Percentiles rank a stretch among this genome's conserved stretches.
Evolutionary conservation across 2,888 invertebrate genomes (phyloP).

Genomic region (Brachynemurus nebulosus): DNA sequence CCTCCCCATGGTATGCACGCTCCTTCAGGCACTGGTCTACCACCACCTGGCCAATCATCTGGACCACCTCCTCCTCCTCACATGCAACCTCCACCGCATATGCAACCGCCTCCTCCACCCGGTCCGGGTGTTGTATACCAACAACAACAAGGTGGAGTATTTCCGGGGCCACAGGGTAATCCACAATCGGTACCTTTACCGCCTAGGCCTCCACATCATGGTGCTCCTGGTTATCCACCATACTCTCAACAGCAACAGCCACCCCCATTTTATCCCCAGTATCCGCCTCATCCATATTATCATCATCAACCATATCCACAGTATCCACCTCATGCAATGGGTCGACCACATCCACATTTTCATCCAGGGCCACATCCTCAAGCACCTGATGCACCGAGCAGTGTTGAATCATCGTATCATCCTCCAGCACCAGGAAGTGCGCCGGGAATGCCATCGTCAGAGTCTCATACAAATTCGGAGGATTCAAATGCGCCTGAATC

Average conservation of each 20-base stretch:
- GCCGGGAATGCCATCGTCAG: neutral
- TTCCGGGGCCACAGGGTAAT: slow-evolving; percentile 22
- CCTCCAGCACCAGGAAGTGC: neutral
- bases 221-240: slow-evolving; percentile 16
- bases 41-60: slow-evolving; percentile 24
- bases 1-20: slow-evolving; percentile 22
- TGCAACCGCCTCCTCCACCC: slow-evolving; percentile 26
- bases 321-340: slow-evolving; percentile 37
- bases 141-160: slow-evolving; percentile 29
- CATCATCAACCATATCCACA: slow-evolving; percentile 39
- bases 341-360: slow-evolving; percentile 31
- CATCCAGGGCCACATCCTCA: slow-evolving; percentile 28
- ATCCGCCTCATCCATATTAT: slow-evolving; percentile 36
- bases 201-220: slow-evolving; percentile 39
- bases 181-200: slow-evolving; percentile 37
- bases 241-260: slow-evolving; percentile 36
- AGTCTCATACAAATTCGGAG: no score
- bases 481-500: neutral
- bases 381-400: slow-evolving; percentile 15
- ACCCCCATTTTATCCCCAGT: slow-evolving; percentile 31
- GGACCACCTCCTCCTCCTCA: slow-evolving; percentile 32
- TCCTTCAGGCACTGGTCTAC: slow-evolving; percentile 20
- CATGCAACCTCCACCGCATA: slow-evolving; percentile 24
- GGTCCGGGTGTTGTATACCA: slow-evolving; percentile 22
- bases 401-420: neutral